Percentiles rank a stretch among this genome's conserved stretches.
Evolutionary conservation across 2,888 invertebrate species (phyloP).

Genomic region (Ormia ochracea): DNA sequence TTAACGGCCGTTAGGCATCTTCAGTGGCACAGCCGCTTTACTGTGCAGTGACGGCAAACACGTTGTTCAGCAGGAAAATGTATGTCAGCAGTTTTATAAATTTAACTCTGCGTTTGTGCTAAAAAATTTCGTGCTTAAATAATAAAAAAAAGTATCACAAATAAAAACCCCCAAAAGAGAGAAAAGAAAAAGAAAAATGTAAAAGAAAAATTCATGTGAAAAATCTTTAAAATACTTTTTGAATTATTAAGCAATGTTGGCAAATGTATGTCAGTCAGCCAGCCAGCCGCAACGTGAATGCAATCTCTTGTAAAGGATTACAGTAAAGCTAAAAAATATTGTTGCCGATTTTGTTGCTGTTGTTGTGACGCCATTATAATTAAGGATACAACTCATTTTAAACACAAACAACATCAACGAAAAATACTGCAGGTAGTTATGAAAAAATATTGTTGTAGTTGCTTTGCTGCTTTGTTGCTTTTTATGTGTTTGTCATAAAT

Average conservation of each 20-base stretch:
- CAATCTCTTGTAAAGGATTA: slow-evolving; percentile 26
- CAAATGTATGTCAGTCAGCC: slow-evolving; percentile 41
- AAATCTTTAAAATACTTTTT: slow-evolving; percentile 27
- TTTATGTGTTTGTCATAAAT: neutral
- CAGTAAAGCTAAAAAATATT: neutral
- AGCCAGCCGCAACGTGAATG: slow-evolving; percentile 16
- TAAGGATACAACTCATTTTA: slow-evolving; percentile 43
- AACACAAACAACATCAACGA: slow-evolving; percentile 1
- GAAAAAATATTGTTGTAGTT: slow-evolving; percentile 7
- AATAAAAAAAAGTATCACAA: neutral
- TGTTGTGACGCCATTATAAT: slow-evolving; percentile 42
- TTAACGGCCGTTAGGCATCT: slow-evolving; percentile 1
- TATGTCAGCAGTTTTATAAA: neutral
- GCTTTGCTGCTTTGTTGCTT: neutral
- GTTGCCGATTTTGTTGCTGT: neutral
- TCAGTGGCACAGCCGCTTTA: neutral
- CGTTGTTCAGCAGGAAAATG: neutral
- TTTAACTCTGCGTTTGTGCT: neutral
- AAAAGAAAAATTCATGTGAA: neutral
- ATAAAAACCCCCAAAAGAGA: neutral
- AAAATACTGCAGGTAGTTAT: slow-evolving; percentile 50
- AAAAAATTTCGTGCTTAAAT: neutral
- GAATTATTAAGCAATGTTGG: slow-evolving; percentile 33
- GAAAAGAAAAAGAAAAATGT: neutral
- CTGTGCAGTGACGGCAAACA: neutral